These are phyloP conservation scores for Phlogophora meticulosa DNA, from an alignment of 2,888 invertebrate genomes.

Conservation along the genomic window DNA sequence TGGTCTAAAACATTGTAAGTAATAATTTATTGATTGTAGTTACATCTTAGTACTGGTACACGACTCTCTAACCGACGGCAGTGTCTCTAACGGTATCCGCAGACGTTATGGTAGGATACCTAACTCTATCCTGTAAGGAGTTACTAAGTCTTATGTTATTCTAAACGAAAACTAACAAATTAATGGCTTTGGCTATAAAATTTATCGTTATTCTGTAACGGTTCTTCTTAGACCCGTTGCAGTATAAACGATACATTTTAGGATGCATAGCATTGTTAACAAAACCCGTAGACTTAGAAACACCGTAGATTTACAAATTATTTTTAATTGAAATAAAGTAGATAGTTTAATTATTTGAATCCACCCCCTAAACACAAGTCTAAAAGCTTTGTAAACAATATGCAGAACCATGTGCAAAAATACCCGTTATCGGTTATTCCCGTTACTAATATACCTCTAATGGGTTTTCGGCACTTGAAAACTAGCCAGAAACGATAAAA, in stretches of 20 bases:
- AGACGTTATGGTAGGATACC: not conserved
- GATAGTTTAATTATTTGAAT: not conserved
- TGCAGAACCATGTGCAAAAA: constrained; percentile 73
- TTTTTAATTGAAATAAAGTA: too few species aligned
- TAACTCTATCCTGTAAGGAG: not conserved
- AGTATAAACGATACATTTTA: not conserved
- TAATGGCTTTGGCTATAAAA: constrained; percentile 6
- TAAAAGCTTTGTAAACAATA: constrained; percentile 32
- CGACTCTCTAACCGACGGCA: not conserved
- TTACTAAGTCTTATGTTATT: constrained; percentile 1
- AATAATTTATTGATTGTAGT: not conserved
- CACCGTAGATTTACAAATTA: too few species aligned
- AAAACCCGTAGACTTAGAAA: not conserved
- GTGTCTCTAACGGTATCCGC: constrained; percentile 5
- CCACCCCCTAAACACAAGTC: constrained; percentile 2
- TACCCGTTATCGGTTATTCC: constrained; percentile 81
- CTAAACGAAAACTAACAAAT: constrained; percentile 5
- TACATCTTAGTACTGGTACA: not conserved
- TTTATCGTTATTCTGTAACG: constrained; percentile 15
- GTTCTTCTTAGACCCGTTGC: too few species aligned
- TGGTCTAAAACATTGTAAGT: not conserved
- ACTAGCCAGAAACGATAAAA: constrained; percentile 89
- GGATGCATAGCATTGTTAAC: not conserved
- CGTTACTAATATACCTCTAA: constrained; percentile 85
- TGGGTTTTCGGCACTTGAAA: constrained; percentile 89